Conservation (phyloP, 2,888 invertebrate species). For the Cinara cedri region DNA sequence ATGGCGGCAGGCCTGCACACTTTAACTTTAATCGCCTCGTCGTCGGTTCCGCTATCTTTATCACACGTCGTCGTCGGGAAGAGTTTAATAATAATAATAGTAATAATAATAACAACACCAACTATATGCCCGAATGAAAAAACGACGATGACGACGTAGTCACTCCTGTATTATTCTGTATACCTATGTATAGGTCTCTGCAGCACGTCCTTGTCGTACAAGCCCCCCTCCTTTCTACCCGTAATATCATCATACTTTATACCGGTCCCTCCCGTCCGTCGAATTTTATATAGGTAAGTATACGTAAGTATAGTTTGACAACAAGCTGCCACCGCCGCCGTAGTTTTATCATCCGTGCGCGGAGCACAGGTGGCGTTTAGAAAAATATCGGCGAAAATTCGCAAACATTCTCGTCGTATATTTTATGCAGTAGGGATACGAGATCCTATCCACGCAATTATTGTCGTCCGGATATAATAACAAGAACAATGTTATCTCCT, state of each 20-base stretch:
- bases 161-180: no score
- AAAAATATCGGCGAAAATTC: not conserved
- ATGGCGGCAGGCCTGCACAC: constrained; percentile 6
- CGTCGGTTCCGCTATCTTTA: constrained; percentile 20
- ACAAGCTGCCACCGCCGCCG: not conserved
- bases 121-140: no score
- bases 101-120: no score
- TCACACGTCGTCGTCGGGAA: not conserved
- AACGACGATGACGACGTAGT: no score
- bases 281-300: not conserved
- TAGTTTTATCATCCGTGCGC: no score
- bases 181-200: not conserved
- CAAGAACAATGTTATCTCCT: not conserved
- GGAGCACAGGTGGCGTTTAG: not conserved
- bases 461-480: not conserved
- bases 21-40: constrained; percentile 30
- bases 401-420: not conserved
- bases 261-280: no score
- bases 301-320: constrained; percentile 10
- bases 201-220: no score
- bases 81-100: no score
- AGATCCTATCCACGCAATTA: no score
- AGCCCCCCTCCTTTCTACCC: no score
- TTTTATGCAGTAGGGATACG: not conserved
- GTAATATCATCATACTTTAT: not conserved